Evolutionary conservation across 2,797 vertebrate species (phyloP), one percentile per base, ranked within the genome.

Genomic region (Tarsius wallacei): DNA sequence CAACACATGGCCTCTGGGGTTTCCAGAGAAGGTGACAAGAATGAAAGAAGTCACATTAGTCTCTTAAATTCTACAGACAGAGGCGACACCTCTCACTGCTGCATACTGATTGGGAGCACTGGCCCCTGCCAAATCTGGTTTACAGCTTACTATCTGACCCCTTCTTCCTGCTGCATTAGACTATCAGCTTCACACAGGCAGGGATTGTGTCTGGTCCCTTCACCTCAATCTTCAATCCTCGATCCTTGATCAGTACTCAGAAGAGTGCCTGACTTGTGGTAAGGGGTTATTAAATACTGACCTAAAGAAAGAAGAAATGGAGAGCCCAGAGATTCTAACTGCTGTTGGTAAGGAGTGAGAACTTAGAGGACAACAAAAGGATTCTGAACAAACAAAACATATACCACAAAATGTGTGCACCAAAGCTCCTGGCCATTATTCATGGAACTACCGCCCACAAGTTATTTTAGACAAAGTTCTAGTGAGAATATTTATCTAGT

Each of bases 381-480:
- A 87, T 70, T 36, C 51, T 53, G 66, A 90, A 28, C 14, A 82
- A 86, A 11, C n/a, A 53, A 81, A 96, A 68, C 14, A 78, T 63
- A 68, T 49, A n/a, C 6, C 73, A 71, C 22, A 83, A 64, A 85
- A 57, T 64, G n/a, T 90, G 71, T 15, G 17, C 42, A 93, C 33
- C 7, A 80, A 94, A 94, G n/a, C 21, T 87, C 22, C 15, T 7
- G 3, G 59, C 59, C 55, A 51, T 70, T 78, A 42, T 59, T 90
- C 51, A 87, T 42, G 22, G 49, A 81, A 64, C 36, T 53, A 53
- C 42, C 12, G 53, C 21, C 47, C 57, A 85, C 31, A 95, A 78
- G 21, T 28, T 51, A 91, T 87, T 96, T 86, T 90, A 81, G 82
- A 74, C 2, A 82, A 87, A 82, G 26, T 76, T 68, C 59, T 94